Base-by-base conservation (phyloP, 1,140 invertebrate species). In the Bombus turneri region DNA sequence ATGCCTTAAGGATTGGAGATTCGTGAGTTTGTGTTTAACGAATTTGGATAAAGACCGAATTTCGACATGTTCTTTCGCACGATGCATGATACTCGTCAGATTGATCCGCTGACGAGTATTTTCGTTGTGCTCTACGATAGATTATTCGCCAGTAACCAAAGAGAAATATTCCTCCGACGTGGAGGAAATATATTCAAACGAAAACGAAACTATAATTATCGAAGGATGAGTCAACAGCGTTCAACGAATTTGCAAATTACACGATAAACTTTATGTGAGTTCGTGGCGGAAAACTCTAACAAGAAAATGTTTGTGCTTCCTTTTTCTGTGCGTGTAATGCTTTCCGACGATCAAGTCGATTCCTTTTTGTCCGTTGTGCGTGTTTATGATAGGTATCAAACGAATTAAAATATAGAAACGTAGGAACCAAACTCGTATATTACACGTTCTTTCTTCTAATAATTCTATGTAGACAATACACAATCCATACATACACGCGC, bases 191-290 rank as follows among this genome's bases (percentile, higher is more conserved):
- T 72, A 43, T 72, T 72, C 28, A 9, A 72, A 34, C 10, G 15
- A 57, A 75, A 53, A 75, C 13, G 25, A 57, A 57, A 10, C 31
- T 18, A 47, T 37, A 71, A 15, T 28, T 66, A n/a, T 28, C 28
- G 25, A 15, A 47, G 25, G 5, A 31, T 15, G 37, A 18, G 47
- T 64, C 62, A 80, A 85, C 47, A 83, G 43, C 85, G 87, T 91
- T 93, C 83, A 86, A 88, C 83, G 92, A 91, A 88, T 92, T 86
- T 80, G 81, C 79, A 88, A 87, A 87, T 92, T 81, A 93, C 81
- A 91, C 82, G 90, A 91, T 88, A 91, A 88, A 91, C 84, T 89
- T 88, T 87, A 92, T 90, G 85, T 91, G 94, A 93, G 94, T 95
- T 92, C 88, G 92, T 91, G 84, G 90, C 76, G 87, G 93, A 68